Evolutionary conservation across 2,113 vertebrate genomes (phyloP), one percentile per base, ranked within the genome.

Genomic region (Loxodonta africana): DNA sequence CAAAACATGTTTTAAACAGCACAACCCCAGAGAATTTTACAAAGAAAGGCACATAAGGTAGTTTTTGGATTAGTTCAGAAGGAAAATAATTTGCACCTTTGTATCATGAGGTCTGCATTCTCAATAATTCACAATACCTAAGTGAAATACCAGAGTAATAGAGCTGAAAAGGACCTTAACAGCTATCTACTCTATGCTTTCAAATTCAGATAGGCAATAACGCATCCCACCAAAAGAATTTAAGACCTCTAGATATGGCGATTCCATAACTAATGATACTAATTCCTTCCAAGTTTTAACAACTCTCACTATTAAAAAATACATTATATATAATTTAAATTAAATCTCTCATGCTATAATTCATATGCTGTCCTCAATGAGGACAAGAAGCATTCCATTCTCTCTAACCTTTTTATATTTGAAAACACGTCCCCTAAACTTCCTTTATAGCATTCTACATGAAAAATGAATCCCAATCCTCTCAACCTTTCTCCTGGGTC

Each of bases 1-100:
- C 86, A 88, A 96, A 96, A 88, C 83, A 93, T n/a, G n/a, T 91
- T 95, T 96, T 74, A 95, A 95, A 95, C 48, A 95, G 93, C 46
- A 96, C 67, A 96, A 90, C 73, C 93, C 91, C 88, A 92, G 83
- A 57, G 12, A 96, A 90, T 76, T 97, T 97, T 96, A 97, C 73
- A 97, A 96, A 95, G 87, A 89, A 97, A 97, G 88, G 90, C 46
- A 97, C 33, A 83, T 90, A 77, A 77, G 44, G 26, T 57, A 93
- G 84, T 93, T 98, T 96, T 77, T 41, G 25, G 60, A 91, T 97
- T 90, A 67, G 89, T 95, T 76, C 93, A 51, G 65, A 80, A 94
- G 69, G 84, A 94, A 96, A 91, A 90, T 82, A 90, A 94, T 95
- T 76, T 96, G 84, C 5, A 95, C 67, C 57, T 96, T 96, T 95